Percentiles rank a stretch among this genome's conserved stretches.
These are phyloP conservation scores for Pteronotus mesoamericanus DNA, from an alignment of 2,797 vertebrate genomes.

Conservation along the genomic window DNA sequence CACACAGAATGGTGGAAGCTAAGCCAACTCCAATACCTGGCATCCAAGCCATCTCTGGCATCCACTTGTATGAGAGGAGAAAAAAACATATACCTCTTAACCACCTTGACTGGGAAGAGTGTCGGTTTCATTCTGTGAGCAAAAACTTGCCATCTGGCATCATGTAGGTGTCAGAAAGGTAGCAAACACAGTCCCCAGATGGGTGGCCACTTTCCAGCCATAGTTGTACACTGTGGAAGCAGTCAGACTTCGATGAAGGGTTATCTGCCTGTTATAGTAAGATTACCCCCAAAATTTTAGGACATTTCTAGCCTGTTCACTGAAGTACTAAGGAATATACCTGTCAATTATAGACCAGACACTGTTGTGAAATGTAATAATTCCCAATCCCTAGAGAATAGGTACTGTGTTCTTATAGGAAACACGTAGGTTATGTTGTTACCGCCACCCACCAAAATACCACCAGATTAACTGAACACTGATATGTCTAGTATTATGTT, in stretches of 20 bases:
- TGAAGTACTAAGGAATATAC: neutral
- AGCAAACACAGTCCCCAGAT: neutral
- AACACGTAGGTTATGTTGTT: neutral
- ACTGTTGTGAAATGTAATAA: neutral
- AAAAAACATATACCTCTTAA: neutral
- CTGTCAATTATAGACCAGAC: neutral
- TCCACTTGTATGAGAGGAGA: neutral
- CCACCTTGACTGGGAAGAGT: neutral
- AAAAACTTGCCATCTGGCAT: neutral
- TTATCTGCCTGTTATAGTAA: neutral
- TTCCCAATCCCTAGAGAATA: neutral
- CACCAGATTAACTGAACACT: neutral
- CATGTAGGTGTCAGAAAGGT: neutral
- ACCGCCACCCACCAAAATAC: neutral
- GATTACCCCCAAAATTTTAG: neutral
- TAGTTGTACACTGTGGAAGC: neutral
- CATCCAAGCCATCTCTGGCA: neutral
- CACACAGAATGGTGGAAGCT: neutral
- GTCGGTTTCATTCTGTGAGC: neutral
- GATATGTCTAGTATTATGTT: neutral
- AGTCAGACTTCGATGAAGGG: neutral
- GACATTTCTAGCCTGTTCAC: neutral
- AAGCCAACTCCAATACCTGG: neutral
- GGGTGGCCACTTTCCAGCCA: neutral
- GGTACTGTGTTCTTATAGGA: neutral